Conservation (phyloP, 1,140 invertebrate genomes). For the Drosophila dunni region DNA sequence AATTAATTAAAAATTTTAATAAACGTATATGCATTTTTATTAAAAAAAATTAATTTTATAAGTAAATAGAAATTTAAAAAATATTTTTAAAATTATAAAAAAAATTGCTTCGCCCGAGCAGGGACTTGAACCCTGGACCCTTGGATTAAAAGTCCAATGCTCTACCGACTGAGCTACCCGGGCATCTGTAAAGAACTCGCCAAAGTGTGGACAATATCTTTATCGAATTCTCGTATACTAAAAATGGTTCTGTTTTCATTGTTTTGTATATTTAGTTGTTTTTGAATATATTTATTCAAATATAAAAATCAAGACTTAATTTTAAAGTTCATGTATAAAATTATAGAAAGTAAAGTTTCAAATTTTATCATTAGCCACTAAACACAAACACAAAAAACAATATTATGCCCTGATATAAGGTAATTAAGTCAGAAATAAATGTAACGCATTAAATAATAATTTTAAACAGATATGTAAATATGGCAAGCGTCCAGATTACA, state of each 20-base stretch:
- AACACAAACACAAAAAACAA: no score
- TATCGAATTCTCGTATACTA: neutral
- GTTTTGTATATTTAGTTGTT: no score
- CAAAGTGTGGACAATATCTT: neutral
- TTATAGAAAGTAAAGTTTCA: no score
- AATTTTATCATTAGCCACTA: no score
- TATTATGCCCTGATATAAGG: neutral
- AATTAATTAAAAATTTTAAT: neutral
- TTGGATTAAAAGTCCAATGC: constrained; percentile 91
- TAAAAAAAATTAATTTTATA: neutral
- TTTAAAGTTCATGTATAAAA: no score
- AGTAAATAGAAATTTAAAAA: neutral
- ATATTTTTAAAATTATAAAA: constrained; percentile 10
- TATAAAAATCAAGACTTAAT: no score
- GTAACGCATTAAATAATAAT: neutral
- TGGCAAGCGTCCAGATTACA: neutral
- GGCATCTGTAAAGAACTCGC: constrained; percentile 76
- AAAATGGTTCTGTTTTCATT: neutral
- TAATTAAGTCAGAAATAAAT: neutral
- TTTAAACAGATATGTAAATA: constrained; percentile 2
- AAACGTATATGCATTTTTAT: neutral
- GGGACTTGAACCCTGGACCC: constrained; percentile 92
- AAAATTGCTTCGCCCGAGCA: constrained; percentile 87
- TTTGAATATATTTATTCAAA: no score
- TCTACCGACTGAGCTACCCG: constrained; percentile 91